A percentile compares a stretch with the other conserved stretches of the same genome.
Evolutionary conservation across 2,113 vertebrate genomes (phyloP).

Genomic region (Illadopsis cleaveri): DNA sequence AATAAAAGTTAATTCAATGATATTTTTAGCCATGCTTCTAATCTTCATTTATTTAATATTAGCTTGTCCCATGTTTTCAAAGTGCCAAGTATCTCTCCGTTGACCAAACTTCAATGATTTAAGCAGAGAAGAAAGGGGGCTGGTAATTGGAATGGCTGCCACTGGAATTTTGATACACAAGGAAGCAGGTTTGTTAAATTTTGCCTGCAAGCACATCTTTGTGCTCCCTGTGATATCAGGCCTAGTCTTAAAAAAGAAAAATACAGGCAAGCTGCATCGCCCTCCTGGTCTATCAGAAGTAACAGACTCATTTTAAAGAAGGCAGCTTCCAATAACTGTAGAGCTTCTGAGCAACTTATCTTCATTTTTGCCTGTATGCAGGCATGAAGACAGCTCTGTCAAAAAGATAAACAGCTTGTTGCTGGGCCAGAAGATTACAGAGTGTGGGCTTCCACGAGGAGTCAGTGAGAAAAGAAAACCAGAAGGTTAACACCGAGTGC

Average conservation of each 20-base stretch:
- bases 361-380: background rate
- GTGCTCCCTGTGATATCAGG: background rate
- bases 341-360: constrained; percentile 31
- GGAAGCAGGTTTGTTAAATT: background rate
- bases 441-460: background rate
- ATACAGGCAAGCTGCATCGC: background rate
- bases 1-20: background rate
- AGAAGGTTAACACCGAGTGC: background rate
- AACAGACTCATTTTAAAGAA: background rate
- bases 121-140: background rate
- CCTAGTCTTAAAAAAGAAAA: background rate
- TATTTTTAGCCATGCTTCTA: background rate
- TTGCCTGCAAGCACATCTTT: background rate
- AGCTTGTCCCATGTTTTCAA: background rate
- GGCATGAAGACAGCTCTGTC: background rate
- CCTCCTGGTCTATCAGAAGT: background rate
- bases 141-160: background rate
- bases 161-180: background rate
- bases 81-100: background rate
- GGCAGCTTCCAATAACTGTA: background rate
- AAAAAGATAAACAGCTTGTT: constrained; percentile 21
- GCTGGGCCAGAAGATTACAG: constrained; percentile 50
- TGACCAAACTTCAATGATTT: background rate
- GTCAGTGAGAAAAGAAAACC: background rate
- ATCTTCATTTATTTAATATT: background rate